These are phyloP conservation scores for Thamnophis sirtalis DNA, from an alignment of 2,113 vertebrate genomes.

Conservation along the genomic window DNA sequence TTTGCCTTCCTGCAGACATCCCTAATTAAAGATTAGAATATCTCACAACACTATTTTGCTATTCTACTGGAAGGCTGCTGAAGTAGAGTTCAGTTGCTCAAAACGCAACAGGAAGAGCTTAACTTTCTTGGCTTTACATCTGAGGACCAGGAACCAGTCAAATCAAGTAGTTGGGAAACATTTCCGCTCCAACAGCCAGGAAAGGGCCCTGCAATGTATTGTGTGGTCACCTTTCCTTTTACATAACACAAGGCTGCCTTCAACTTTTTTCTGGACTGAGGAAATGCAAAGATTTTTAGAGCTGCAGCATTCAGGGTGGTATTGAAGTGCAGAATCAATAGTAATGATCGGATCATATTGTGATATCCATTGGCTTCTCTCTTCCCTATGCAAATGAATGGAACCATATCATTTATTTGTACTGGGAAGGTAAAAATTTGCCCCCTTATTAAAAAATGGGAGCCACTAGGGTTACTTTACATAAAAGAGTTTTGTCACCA, in stretches of 20 bases:
- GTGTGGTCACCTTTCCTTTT: background rate
- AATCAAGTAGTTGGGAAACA: background rate
- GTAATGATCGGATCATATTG: background rate
- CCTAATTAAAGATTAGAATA: background rate
- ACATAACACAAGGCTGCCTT: background rate
- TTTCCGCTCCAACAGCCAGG: background rate
- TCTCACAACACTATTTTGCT: background rate
- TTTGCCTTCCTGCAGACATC: background rate
- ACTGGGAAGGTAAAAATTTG: background rate
- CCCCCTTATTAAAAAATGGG: background rate
- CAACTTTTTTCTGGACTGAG: background rate
- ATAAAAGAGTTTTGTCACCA: background rate
- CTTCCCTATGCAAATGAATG: background rate
- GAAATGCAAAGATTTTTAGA: background rate
- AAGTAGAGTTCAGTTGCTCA: background rate
- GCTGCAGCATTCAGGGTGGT: background rate
- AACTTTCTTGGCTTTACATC: background rate
- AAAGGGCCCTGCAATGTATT: conserved; percentile 7
- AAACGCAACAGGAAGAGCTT: background rate
- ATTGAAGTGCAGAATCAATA: background rate
- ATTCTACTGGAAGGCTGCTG: background rate
- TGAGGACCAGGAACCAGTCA: background rate
- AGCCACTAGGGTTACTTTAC: background rate
- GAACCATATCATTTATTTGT: background rate
- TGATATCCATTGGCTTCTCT: background rate